Base-by-base conservation (phyloP, 2,888 invertebrate species). In the Ferdinandea cuprea region DNA sequence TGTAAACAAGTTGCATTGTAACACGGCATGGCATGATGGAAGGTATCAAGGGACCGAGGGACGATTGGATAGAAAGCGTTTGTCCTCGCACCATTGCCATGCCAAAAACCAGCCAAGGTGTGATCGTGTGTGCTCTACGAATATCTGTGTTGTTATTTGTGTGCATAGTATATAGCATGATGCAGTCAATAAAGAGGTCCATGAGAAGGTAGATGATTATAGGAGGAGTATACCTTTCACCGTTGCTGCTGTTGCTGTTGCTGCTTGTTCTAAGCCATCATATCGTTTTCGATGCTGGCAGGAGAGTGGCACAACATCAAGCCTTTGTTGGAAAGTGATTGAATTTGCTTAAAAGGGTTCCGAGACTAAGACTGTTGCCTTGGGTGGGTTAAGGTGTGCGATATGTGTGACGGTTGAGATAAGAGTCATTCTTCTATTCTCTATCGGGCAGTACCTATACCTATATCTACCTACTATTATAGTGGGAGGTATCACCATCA, bases 1-100 rank as follows among this genome's bases (percentile, higher is more conserved):
- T 78, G 83, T 78, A 83, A 78, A 83, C 83, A 83, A 68, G 83
- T 78, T 63, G 73, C 72, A 72, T 66, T 76, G 81, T 74, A 56
- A 58, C 71, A 65, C 46, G 69, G 71, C 71, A 61, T 58, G 54
- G 52, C 71, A 66, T 8, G 54, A 32, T 21, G 54, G 61, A 61
- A 65, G 54, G 52, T 65, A 66, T 8, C 61, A 32, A 30, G 54
- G 61, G 56, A 63, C 35, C 32, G 35, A 37, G 61, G 56, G 58
- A 58, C 40, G 54, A n/a, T 42, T 15, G 68, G 58, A 56, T 48
- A 54, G 59, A 73, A 78, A 83, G 37, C 78, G 68, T 68, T 63
- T 68, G 78, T 72, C 72, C 72, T 68, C 40, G 58, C 73, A 42
- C 68, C 72, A 61, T 68, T n/a, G 30, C 37, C 58, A 54, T 48